Base-by-base conservation (phyloP, 2,888 invertebrate genomes). In the Brachyopa scutellaris region DNA sequence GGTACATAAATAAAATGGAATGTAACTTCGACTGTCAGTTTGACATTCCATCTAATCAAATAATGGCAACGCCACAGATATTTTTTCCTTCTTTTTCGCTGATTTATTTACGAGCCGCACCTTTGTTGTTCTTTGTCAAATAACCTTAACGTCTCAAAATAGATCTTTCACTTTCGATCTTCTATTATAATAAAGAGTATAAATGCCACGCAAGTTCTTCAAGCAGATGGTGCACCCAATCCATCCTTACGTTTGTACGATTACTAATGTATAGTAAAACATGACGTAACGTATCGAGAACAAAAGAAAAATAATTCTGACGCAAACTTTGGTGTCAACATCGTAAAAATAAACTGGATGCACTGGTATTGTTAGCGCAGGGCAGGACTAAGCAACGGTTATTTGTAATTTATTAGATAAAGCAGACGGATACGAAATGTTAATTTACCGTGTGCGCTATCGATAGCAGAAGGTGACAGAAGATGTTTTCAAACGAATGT, bases 381-480 rank as follows among this genome's bases (percentile, higher is more conserved):
- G 45, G 62, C 29, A 13, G n/a, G n/a, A n/a, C n/a, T n/a, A n/a
- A n/a, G n/a, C 26, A 26, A 29, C 62, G 53, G 62, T 74, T 64
- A 69, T 62, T 49, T 64, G 55, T 59, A 55, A 76, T 80, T 76
- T 70, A 80, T 80, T 59, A 59, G 19, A 6, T 38, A 69, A 72
- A 69, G 57, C 1, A 70, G 57, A 62, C 62, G 57, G 57, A 70
- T 57, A 51, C 31, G 9, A 74, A 80, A 80, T 74, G 74, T 74
- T 67, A 80, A 69, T 74, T 36, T 67, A 8, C 21, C 62, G 36
- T 40, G 33, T 49, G 45, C 62, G 6, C 6, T 6, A 15, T 45
- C 38, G 13, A 66, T 57, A 49, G 33, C 55, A 47, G 51, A 40
- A 40, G 55, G 67, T 36, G 40, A 49, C 31, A 38, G 7, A 40